Evolutionary conservation across 2,113 vertebrate species (phyloP).

Genomic region (Cervus canadensis): DNA sequence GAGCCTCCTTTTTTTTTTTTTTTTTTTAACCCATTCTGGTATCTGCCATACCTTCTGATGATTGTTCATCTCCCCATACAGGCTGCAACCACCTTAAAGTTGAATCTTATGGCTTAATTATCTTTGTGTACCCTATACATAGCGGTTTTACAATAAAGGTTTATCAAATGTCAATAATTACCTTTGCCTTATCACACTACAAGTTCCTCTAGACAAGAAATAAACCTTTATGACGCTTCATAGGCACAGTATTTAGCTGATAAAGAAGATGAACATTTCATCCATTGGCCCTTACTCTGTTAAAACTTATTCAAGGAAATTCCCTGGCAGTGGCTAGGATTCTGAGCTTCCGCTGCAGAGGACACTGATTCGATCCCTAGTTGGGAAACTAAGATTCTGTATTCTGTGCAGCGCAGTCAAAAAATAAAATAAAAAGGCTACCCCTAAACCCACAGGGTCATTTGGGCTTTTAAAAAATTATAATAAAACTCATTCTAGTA

Average conservation of each 20-base stretch:
- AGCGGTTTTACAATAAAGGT: background rate
- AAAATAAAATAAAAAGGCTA: background rate
- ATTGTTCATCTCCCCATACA: background rate
- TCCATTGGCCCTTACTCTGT: background rate
- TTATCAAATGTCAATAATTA: conserved; percentile 29
- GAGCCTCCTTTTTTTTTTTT: background rate
- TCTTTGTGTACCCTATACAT: background rate
- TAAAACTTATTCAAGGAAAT: background rate
- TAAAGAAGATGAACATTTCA: background rate
- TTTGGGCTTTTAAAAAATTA: background rate
- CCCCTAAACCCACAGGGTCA: background rate
- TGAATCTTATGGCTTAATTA: background rate
- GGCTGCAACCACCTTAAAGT: background rate
- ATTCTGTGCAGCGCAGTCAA: background rate
- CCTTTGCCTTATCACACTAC: conserved; percentile 1
- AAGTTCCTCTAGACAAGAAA: conserved; percentile 5
- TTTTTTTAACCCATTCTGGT: background rate
- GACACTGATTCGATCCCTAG: background rate
- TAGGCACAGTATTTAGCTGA: background rate
- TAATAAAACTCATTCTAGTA: background rate
- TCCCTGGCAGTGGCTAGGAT: background rate
- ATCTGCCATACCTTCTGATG: background rate
- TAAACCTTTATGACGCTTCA: background rate
- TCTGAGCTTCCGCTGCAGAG: background rate
- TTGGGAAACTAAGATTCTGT: background rate